Percentiles rank a stretch among this genome's conserved stretches.
Conservation (phyloP, 2,888 invertebrate genomes). For the Acanthosepion esculentum region DNA sequence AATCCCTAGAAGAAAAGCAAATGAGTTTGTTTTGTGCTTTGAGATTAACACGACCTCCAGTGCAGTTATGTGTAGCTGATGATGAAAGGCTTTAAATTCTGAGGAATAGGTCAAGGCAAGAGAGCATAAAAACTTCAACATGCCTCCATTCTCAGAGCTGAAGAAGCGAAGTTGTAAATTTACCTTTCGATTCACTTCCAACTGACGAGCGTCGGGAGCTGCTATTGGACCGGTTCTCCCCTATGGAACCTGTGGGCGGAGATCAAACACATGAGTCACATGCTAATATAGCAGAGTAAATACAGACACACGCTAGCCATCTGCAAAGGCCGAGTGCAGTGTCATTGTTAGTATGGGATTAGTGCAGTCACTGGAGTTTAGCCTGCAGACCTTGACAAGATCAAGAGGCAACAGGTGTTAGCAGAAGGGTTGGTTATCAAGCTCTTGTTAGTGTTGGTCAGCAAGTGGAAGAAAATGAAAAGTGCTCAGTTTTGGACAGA, state of each 20-base stretch:
- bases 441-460: not conserved
- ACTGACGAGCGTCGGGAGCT: constrained; percentile 65
- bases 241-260: constrained; percentile 55
- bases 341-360: not conserved
- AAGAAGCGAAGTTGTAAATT: constrained; percentile 24
- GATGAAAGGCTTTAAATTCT: not conserved
- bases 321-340: not conserved
- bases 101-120: not conserved
- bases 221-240: constrained; percentile 58
- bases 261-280: constrained; percentile 33
- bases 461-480: not conserved
- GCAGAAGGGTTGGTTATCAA: not conserved
- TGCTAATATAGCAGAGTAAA: not conserved
- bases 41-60: not conserved
- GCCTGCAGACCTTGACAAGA: not conserved
- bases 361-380: not conserved
- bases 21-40: not conserved
- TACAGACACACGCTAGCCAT: not conserved
- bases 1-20: not conserved
- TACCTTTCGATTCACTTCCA: constrained; percentile 66
- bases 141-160: not conserved
- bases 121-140: not conserved
- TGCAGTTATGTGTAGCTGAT: not conserved
- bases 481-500: not conserved
- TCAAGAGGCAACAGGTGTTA: not conserved